phyloP scores from a whole-genome alignment of 2,888 invertebrate species.

The Trachelus tabidus region DNA sequence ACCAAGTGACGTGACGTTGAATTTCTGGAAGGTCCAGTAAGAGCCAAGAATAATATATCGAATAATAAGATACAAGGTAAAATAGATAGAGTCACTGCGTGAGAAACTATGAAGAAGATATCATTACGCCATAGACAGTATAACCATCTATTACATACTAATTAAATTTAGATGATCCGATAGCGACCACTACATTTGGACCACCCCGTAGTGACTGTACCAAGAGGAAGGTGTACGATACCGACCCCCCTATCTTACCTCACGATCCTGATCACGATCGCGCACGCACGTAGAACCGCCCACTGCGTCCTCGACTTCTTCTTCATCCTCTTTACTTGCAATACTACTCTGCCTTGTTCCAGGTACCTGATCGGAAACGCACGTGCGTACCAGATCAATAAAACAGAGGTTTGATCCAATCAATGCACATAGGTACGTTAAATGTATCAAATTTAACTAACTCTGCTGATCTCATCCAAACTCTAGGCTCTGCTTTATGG shows the following conservation, averaged over 20 bases:
- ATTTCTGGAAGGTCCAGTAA: neutral
- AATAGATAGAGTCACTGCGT: neutral
- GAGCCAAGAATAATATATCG: neutral
- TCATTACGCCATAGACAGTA: neutral
- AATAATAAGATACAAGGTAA: neutral
- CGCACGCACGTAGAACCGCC: slow-evolving; percentile 59
- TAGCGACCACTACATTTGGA: slow-evolving; percentile 41
- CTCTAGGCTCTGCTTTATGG: neutral
- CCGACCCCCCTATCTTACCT: slow-evolving; percentile 53
- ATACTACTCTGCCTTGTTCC: slow-evolving; percentile 27
- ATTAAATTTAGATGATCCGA: slow-evolving; percentile 21
- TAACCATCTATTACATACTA: neutral
- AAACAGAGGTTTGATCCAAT: neutral
- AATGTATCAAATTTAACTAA: neutral
- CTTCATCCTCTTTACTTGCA: slow-evolving; percentile 22
- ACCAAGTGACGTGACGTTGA: slow-evolving; percentile 16
- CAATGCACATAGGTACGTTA: neutral
- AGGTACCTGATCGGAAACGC: slow-evolving; percentile 37
- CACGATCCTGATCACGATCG: slow-evolving; percentile 60
- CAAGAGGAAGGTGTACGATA: slow-evolving; percentile 42
- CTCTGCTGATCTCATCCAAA: neutral
- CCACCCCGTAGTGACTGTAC: slow-evolving; percentile 45
- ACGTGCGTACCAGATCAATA: slow-evolving; percentile 42
- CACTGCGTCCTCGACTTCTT: slow-evolving; percentile 48
- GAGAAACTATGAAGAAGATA: neutral